These are phyloP conservation scores for Todiramphus chloris DNA, from an alignment of 2,113 vertebrate species.

Conservation along the genomic window DNA sequence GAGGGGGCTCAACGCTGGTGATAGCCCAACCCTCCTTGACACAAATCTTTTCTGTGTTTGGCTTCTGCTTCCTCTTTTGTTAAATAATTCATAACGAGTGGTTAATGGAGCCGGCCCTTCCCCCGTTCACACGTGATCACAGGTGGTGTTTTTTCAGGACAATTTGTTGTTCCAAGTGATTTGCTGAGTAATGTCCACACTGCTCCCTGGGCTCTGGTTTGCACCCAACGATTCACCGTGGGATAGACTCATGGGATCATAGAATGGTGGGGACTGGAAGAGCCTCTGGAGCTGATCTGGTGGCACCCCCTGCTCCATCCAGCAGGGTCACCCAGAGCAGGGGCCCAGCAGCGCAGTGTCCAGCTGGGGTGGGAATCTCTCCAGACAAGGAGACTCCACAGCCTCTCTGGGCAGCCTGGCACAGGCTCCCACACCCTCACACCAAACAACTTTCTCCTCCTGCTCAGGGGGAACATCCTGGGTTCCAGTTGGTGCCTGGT, in stretches of 20 bases:
- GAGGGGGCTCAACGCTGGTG: neutral
- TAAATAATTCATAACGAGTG: neutral
- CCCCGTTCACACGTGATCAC: neutral
- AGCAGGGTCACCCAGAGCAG: too few species aligned
- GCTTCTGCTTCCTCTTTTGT: neutral
- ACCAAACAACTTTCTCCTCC: neutral
- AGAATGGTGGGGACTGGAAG: too few species aligned
- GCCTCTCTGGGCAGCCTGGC: too few species aligned
- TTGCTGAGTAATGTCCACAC: neutral
- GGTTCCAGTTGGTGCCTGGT: neutral
- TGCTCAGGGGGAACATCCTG: neutral
- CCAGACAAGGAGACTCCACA: too few species aligned
- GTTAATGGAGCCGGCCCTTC: neutral
- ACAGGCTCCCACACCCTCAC: too few species aligned
- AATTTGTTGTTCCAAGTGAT: neutral
- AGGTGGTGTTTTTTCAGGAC: neutral
- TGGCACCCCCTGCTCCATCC: too few species aligned
- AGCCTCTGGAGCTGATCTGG: too few species aligned
- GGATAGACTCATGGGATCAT: too few species aligned
- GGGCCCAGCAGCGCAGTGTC: too few species aligned
- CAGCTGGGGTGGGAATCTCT: too few species aligned
- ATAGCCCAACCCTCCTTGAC: neutral
- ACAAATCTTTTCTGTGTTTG: neutral
- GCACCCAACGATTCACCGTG: too few species aligned
- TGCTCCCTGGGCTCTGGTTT: neutral